Conservation (phyloP, 1,140 invertebrate genomes). For the Rhopalosiphum padi region DNA sequence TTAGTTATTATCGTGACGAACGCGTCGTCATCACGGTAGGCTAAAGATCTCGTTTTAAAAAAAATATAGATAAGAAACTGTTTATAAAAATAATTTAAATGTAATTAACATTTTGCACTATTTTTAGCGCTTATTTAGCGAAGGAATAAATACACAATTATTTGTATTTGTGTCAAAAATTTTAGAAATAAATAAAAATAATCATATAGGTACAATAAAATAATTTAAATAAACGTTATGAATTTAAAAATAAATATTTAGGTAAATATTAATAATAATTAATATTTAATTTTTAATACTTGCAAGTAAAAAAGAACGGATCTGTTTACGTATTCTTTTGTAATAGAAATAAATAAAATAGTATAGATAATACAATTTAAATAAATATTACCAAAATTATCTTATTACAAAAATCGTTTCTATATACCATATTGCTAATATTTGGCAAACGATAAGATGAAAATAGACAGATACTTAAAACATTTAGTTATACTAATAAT, state of each 20-base stretch:
- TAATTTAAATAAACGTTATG: background rate
- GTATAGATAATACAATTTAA: background rate
- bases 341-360: background rate
- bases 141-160: background rate
- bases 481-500: background rate
- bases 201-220: background rate
- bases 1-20: background rate
- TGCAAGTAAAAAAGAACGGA: background rate
- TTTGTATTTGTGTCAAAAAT: background rate
- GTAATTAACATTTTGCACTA: background rate
- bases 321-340: background rate
- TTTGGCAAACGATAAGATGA: background rate
- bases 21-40: background rate
- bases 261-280: background rate
- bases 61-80: background rate
- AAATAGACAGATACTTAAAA: background rate
- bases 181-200: background rate
- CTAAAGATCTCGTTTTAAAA: background rate
- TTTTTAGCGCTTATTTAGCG: background rate
- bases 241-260: background rate
- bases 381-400: background rate
- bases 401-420: background rate
- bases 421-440: background rate
- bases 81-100: constrained; percentile 21
- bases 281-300: background rate